phyloP scores from a whole-genome alignment of 2,113 vertebrate genomes.

The Siniperca knerii region DNA sequence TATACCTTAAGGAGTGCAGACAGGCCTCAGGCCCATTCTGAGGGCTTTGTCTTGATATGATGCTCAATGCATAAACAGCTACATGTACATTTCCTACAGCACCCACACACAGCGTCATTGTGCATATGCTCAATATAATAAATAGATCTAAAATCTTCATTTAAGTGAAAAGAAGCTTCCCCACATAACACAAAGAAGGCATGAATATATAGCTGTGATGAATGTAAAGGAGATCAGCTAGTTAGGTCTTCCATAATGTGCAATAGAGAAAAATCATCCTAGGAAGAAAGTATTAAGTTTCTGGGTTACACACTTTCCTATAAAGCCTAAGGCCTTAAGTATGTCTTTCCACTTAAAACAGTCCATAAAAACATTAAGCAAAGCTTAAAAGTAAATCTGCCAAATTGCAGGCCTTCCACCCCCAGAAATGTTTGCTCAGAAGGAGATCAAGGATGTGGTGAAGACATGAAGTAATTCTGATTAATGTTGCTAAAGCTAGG shows the following conservation, averaged over 20 bases:
- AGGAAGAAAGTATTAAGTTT: constrained; percentile 28
- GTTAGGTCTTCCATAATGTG: constrained; percentile 23
- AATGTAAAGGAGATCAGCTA: constrained; percentile 35
- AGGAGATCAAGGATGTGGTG: constrained; percentile 69
- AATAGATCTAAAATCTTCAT: constrained; percentile 31
- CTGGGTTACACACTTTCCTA: constrained; percentile 33
- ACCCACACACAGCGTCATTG: not conserved
- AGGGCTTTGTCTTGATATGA: constrained; percentile 48
- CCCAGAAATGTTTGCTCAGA: constrained; percentile 73
- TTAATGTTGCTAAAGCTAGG: constrained; percentile 78
- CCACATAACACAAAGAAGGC: constrained; percentile 9
- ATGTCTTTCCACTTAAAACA: constrained; percentile 53
- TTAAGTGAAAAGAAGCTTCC: constrained; percentile 17
- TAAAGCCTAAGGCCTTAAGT: constrained; percentile 54
- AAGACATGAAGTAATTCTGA: constrained; percentile 77
- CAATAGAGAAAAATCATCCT: constrained; percentile 19
- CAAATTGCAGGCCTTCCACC: constrained; percentile 71
- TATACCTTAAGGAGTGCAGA: constrained; percentile 89
- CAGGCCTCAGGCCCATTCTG: constrained; percentile 30
- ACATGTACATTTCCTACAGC: constrained; percentile 17
- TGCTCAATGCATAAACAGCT: constrained; percentile 37
- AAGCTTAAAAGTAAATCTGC: constrained; percentile 72
- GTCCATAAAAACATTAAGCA: constrained; percentile 66
- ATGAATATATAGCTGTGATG: constrained; percentile 29
- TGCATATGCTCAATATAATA: constrained; percentile 19